Evolutionary conservation across 1,140 invertebrate genomes (phyloP).

Genomic region (Melanaphis sacchari): DNA sequence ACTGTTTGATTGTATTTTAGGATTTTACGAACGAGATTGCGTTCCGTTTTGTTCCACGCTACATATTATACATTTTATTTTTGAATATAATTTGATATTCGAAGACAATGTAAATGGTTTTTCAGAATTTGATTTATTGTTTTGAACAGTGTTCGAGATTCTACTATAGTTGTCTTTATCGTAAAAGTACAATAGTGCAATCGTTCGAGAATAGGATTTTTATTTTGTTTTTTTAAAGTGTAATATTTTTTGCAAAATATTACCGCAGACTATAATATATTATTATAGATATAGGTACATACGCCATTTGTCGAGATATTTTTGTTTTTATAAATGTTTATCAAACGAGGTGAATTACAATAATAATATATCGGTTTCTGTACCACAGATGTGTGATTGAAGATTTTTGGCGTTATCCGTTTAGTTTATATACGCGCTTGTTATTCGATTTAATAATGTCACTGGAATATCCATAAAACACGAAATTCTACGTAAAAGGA

Average conservation of each 20-base stretch:
- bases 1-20: neutral
- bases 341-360: neutral
- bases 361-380: neutral
- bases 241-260: neutral
- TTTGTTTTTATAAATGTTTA: constrained; percentile 18
- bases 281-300: neutral
- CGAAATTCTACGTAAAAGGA: neutral
- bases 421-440: neutral
- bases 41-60: neutral
- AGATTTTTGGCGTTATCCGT: neutral
- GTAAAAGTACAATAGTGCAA: neutral
- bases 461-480: neutral
- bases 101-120: neutral
- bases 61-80: neutral
- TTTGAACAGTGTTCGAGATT: neutral
- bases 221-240: neutral
- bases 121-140: neutral
- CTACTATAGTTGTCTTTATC: neutral
- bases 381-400: neutral
- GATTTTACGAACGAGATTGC: neutral
- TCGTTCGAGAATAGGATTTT: neutral
- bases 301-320: neutral
- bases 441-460: neutral
- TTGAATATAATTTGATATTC: constrained; percentile 8
- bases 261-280: neutral